These are phyloP conservation scores for Pachliopta kotzebuea DNA, from an alignment of 2,888 invertebrate genomes.

Conservation along the genomic window DNA sequence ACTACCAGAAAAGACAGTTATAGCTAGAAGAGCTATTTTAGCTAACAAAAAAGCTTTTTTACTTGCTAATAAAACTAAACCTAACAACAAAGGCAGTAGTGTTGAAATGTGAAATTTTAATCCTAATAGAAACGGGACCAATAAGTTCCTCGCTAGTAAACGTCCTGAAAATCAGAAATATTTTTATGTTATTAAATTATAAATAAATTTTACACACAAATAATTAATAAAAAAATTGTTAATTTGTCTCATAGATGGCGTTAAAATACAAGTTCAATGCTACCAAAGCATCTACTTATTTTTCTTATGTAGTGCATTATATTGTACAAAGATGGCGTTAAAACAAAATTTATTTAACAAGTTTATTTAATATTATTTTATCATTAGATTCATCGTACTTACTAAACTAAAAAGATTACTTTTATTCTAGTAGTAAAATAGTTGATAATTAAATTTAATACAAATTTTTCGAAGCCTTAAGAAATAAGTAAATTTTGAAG, in stretches of 20 bases:
- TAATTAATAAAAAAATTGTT: neutral
- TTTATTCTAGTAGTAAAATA: too few species aligned
- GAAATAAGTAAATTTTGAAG: neutral
- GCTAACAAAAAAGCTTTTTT: conserved; percentile 89
- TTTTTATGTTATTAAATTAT: neutral
- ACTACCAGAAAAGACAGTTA: conserved; percentile 83
- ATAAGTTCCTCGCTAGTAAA: conserved; percentile 84
- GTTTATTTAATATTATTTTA: neutral
- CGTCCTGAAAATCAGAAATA: conserved; percentile 81
- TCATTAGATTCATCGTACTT: neutral
- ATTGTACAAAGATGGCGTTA: conserved; percentile 51
- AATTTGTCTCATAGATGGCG: conserved; percentile 45
- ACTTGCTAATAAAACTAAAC: conserved; percentile 84
- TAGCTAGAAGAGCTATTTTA: conserved; percentile 86
- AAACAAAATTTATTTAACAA: neutral
- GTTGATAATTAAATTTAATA: neutral
- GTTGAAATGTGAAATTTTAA: conserved; percentile 90
- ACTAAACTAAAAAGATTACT: neutral
- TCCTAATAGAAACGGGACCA: conserved; percentile 89
- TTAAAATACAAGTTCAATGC: conserved; percentile 49
- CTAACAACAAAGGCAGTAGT: conserved; percentile 86
- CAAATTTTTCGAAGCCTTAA: neutral
- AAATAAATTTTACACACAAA: neutral
- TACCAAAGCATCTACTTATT: conserved; percentile 34
- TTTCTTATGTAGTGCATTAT: conserved; percentile 36